phyloP scores from a whole-genome alignment of 1,140 invertebrate genomes.

The Pemphigus obesinymphae region DNA sequence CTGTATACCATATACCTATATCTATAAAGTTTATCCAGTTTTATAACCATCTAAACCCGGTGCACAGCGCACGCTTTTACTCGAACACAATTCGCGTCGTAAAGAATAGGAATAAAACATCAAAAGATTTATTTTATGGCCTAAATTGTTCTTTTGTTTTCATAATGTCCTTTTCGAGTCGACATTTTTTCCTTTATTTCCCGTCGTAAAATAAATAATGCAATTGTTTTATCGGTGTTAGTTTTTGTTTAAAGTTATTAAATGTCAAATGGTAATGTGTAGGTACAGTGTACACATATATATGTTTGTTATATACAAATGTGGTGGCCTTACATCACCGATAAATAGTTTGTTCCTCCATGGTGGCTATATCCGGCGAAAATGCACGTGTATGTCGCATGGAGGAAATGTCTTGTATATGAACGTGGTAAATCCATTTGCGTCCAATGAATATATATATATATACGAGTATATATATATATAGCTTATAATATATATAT shows the following conservation, averaged over 20 bases:
- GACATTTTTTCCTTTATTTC: not conserved
- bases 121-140: conserved; percentile 18
- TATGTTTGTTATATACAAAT: too few species aligned
- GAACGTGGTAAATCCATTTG: too few species aligned
- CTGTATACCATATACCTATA: not conserved
- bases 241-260: not conserved
- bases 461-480: too few species aligned
- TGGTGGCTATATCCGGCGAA: too few species aligned
- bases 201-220: conserved; percentile 9
- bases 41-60: not conserved
- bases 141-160: conserved; percentile 20
- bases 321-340: too few species aligned
- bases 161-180: not conserved
- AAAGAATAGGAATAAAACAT: conserved; percentile 10
- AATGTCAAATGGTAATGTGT: not conserved
- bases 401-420: too few species aligned
- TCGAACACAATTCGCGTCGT: not conserved
- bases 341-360: too few species aligned
- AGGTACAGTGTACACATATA: too few species aligned
- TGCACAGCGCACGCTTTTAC: not conserved
- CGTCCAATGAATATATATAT: too few species aligned
- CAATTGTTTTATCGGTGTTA: not conserved
- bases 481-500: too few species aligned
- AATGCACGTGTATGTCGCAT: too few species aligned
- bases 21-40: not conserved